Conservation (phyloP, 2,888 invertebrate species). For the Tigriopus californicus region DNA sequence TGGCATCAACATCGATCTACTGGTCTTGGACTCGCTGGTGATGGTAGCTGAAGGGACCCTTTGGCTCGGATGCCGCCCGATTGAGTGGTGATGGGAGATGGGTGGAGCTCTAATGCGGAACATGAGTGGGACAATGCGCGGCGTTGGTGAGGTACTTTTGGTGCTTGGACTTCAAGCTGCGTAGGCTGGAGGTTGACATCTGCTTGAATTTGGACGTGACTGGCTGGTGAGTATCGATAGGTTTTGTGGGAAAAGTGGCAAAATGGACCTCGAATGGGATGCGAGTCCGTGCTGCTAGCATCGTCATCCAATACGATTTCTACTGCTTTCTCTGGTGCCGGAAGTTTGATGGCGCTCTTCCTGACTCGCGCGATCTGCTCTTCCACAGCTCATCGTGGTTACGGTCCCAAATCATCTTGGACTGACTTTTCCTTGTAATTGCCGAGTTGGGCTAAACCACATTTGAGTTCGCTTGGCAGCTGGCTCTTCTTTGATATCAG, state of each 20-base stretch:
- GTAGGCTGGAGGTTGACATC: too few species aligned
- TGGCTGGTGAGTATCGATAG: too few species aligned
- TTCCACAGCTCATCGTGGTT: slow-evolving; percentile 15
- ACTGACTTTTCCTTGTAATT: slow-evolving; percentile 1
- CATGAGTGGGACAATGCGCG: slow-evolving; percentile 9
- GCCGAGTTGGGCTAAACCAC: slow-evolving; percentile 11
- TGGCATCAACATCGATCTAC: too few species aligned
- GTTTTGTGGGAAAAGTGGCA: too few species aligned
- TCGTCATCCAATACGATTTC: slow-evolving; percentile 12
- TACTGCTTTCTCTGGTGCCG: slow-evolving; percentile 1
- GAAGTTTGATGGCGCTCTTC: background rate
- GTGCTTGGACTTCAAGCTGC: too few species aligned
- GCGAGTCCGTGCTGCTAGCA: background rate
- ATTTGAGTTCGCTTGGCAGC: slow-evolving; percentile 15
- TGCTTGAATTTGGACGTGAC: too few species aligned
- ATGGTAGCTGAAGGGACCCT: too few species aligned
- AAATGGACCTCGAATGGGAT: too few species aligned
- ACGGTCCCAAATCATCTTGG: slow-evolving; percentile 6
- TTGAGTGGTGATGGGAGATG: background rate
- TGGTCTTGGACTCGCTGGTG: too few species aligned
- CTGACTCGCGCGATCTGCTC: slow-evolving; percentile 13
- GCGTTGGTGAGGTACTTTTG: background rate
- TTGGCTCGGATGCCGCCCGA: background rate
- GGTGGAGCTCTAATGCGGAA: slow-evolving; percentile 3
- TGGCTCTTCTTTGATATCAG: slow-evolving; percentile 8